Conservation (phyloP, 2,888 invertebrate genomes). For the Resseliella maxima region DNA sequence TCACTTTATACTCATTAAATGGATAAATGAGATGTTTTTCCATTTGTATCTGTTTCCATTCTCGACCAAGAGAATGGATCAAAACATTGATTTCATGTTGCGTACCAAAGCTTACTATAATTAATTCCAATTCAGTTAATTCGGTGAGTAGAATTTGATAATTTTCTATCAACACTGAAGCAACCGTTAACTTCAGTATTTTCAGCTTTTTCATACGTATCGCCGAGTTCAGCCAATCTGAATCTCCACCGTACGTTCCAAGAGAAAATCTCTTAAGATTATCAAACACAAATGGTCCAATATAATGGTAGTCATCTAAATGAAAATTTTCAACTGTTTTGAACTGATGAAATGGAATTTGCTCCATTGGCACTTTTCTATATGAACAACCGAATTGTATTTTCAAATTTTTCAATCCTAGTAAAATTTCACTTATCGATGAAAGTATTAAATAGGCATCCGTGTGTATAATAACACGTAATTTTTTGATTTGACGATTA, state of each 20-base stretch:
- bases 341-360: conserved; percentile 48
- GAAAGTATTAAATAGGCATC: conserved; percentile 51
- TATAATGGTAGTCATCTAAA: conserved; percentile 38
- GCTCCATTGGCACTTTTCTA: not conserved
- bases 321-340: conserved; percentile 45
- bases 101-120: conserved; percentile 17
- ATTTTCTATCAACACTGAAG: conserved; percentile 38
- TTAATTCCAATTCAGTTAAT: conserved; percentile 54
- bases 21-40: not conserved
- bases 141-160: conserved; percentile 54
- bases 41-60: conserved; percentile 53
- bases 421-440: conserved; percentile 55
- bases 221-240: conserved; percentile 37
- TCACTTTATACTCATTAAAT: no score
- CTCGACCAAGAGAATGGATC: conserved; percentile 49
- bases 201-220: conserved; percentile 54
- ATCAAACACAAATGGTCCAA: conserved; percentile 53
- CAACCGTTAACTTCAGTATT: conserved; percentile 31
- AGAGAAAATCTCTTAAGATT: conserved; percentile 17
- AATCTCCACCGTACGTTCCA: conserved; percentile 1
- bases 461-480: conserved; percentile 13
- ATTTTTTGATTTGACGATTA: conserved; percentile 49
- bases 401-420: conserved; percentile 49
- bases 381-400: not conserved
- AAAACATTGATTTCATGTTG: conserved; percentile 46